Conservation (phyloP, 2,888 invertebrate genomes). For the Lasioglossum figueresi region DNA sequence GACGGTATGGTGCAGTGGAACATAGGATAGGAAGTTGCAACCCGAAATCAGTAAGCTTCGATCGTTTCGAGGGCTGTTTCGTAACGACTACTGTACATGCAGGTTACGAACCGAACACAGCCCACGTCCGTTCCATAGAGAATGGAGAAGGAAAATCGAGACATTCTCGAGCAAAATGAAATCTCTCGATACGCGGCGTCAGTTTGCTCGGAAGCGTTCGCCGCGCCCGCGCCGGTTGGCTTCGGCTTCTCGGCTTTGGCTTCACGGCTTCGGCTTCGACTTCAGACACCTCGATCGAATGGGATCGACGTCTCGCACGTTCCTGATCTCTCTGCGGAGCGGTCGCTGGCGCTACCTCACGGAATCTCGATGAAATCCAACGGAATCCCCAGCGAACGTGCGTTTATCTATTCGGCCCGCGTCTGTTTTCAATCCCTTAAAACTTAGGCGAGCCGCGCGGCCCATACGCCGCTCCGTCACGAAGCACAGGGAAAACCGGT, state of each 20-base stretch:
- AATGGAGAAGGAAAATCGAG: background rate
- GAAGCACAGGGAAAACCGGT: slow-evolving; percentile 52
- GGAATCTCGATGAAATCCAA: slow-evolving; percentile 71
- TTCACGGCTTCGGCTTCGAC: background rate
- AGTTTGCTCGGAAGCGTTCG: slow-evolving; percentile 33
- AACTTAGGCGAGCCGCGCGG: slow-evolving; percentile 67
- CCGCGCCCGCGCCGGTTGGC: background rate
- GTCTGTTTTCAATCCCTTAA: slow-evolving; percentile 78
- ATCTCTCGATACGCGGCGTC: slow-evolving; percentile 25
- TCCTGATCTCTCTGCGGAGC: slow-evolving; percentile 52
- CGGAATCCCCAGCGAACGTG: slow-evolving; percentile 59
- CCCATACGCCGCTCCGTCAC: slow-evolving; percentile 57
- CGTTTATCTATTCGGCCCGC: slow-evolving; percentile 77
- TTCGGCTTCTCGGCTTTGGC: background rate
- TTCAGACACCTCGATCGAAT: slow-evolving; percentile 53
- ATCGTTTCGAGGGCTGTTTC: background rate
- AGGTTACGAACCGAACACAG: background rate
- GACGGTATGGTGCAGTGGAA: background rate
- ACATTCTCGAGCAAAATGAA: slow-evolving; percentile 30
- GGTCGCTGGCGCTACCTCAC: slow-evolving; percentile 51
- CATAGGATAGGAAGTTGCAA: background rate
- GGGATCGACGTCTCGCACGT: slow-evolving; percentile 60
- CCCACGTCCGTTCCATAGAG: background rate
- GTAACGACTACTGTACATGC: background rate
- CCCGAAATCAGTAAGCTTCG: slow-evolving; percentile 2